These are phyloP conservation scores for Meloidogyne exigua DNA, from an alignment of 1,140 invertebrate species.

Conservation along the genomic window DNA sequence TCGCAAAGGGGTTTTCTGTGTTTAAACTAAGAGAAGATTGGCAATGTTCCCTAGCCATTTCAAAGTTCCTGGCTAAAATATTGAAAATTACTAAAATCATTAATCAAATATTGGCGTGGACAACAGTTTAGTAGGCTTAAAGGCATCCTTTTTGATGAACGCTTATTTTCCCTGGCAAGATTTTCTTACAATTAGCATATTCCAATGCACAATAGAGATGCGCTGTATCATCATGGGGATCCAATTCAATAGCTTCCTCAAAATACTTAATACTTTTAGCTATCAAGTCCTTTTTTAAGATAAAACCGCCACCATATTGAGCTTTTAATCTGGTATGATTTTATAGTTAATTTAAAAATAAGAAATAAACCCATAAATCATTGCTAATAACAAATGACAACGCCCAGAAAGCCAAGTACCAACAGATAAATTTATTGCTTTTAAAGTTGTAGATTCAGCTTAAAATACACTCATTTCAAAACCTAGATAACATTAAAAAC, in stretches of 20 bases:
- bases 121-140: not conserved
- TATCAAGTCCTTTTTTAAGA: slow-evolving; percentile 29
- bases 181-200: slow-evolving; percentile 48
- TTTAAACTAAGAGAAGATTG: slow-evolving; percentile 51
- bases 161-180: too few relatives aligned
- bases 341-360: slow-evolving; percentile 17
- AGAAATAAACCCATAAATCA: slow-evolving; percentile 47
- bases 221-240: slow-evolving; percentile 58
- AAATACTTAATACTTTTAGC: slow-evolving; percentile 45
- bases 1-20: slow-evolving; percentile 53
- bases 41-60: slow-evolving; percentile 51
- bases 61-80: slow-evolving; percentile 51
- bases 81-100: slow-evolving; percentile 12
- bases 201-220: slow-evolving; percentile 62
- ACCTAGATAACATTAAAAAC: not conserved
- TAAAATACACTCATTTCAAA: slow-evolving; percentile 20
- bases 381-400: slow-evolving; percentile 53
- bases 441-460: slow-evolving; percentile 52
- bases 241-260: slow-evolving; percentile 50
- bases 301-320: slow-evolving; percentile 37
- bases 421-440: slow-evolving; percentile 43
- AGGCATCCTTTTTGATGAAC: too few relatives aligned
- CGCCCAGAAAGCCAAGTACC: slow-evolving; percentile 43
- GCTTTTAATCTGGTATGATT: slow-evolving; percentile 49
- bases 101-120: not conserved